These are phyloP conservation scores for Crypturellus tataupa DNA, from an alignment of 2,797 vertebrate species.

Conservation along the genomic window DNA sequence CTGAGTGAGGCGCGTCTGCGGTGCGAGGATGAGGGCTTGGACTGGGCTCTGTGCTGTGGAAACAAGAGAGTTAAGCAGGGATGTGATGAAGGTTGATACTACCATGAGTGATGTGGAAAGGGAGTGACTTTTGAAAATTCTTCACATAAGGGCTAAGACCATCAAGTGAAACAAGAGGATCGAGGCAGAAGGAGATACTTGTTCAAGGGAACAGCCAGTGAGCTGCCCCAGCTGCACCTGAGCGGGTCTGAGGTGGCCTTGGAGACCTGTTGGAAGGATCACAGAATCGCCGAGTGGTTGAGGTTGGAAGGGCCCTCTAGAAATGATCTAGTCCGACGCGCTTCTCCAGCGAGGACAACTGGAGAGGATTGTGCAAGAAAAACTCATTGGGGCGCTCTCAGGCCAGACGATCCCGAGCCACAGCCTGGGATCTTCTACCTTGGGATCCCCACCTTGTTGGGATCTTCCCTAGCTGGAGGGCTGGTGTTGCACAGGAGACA, in stretches of 20 bases:
- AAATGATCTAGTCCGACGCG: too few species aligned
- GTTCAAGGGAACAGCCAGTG: background rate
- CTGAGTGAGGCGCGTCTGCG: background rate
- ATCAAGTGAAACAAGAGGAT: slow-evolving; percentile 51
- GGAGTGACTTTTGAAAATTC: slow-evolving; percentile 15
- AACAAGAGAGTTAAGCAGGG: slow-evolving; percentile 22
- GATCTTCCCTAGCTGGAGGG: background rate
- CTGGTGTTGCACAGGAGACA: background rate
- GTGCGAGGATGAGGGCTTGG: background rate
- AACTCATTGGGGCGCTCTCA: background rate
- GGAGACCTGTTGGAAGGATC: slow-evolving; percentile 33
- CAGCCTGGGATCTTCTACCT: too few species aligned
- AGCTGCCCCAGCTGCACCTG: slow-evolving; percentile 41
- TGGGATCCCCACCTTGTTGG: slow-evolving; percentile 27
- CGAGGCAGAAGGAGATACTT: background rate
- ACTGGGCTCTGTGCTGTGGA: background rate
- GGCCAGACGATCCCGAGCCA: slow-evolving; percentile 31
- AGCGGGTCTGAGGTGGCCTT: slow-evolving; percentile 18
- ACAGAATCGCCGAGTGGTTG: too few species aligned
- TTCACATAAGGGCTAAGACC: background rate
- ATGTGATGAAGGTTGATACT: slow-evolving; percentile 17
- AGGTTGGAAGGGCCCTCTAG: too few species aligned
- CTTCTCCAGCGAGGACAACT: too few species aligned
- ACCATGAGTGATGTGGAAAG: background rate
- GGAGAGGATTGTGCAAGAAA: background rate